Base-by-base conservation (phyloP, 2,797 vertebrate genomes). In the Macropodus opercularis region DNA sequence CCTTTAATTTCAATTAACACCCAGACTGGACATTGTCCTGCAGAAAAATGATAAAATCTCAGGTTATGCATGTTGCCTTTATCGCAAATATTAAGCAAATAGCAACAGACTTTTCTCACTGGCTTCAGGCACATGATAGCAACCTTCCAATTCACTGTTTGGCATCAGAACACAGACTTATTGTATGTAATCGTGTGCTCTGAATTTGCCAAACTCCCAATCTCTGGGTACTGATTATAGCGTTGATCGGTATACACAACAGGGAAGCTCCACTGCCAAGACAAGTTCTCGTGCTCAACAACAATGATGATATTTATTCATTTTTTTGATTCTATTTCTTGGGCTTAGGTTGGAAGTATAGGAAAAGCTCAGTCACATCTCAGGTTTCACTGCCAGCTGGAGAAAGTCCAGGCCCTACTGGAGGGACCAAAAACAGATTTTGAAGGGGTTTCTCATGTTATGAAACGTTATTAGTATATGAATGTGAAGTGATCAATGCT, bases 311-410 rank as follows among this genome's bases (percentile, higher is more conserved):
- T 18, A 53, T 19, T 27, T 12, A 35, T 14, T 35, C n/a, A 1
- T 29, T n/a, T 29, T 36, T 12, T 14, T 8, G 1, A 12, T 50
- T 23, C 48, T 6, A 38, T 58, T 57, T 69, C 15, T 41, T 40
- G 27, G 46, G 40, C 63, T 58, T 18, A 61, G 48, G 48, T 77
- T 69, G 38, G 43, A 64, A 65, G 58, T 31, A 44, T 52, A 63
- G 60, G 41, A 74, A 46, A 66, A 18, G 13, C 42, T 40, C 34
- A n/a, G 49, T 59, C 36, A 53, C 57, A 50, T 35, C 40, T 42
- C 27, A 23, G 18, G 41, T 56, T 63, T 24, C 43, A 19, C 26
- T 67, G 83, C 82, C 86, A 84, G 68, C 41, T 85, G 80, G 74
- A 83, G 32, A 40, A 54, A 31, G 35, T 60, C 78, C 65, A 36